Evolutionary conservation across 64 coral and sea anemone genomes (phyloP), one percentile per base, ranked within the genome.

Genomic region (Platygyra sinensis): DNA sequence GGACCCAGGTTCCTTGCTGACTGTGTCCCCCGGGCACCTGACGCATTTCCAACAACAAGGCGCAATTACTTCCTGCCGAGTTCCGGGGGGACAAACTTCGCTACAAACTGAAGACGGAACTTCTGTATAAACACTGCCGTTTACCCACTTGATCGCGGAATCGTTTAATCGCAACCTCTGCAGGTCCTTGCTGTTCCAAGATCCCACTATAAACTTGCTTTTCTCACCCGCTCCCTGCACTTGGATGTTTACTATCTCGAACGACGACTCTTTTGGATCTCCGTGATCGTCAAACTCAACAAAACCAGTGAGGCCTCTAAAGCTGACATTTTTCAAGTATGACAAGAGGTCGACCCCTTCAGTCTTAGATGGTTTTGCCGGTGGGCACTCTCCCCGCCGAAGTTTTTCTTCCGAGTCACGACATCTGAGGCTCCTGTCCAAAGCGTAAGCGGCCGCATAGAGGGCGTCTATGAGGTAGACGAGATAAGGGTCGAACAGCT

Each of bases 11-110:
- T 65, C 27, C 36, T 59, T 46, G 17, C 73, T 78, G 39, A 89
- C 74, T 61, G 87, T 89, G 2, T 50, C 87, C 74, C 74, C 87
- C 19, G 87, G 73, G 13, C 87, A 89, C 8, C 22, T 30, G 9
- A 89, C 38, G 76, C 87, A 89, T 33, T 89, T 74, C 87, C 87
- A 89, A 64, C 87, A 89, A 33, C 87, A 89, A 8, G 51, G 25
- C 39, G 14, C 33, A 36, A 22, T 78, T 14, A 61, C 5, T 19
- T 72, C 61, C 28, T 89, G 74, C 27, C 72, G 30, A 51, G 51
- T 77, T 59, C 87, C 87, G 54, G 74, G 73, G 42, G 30, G 4
- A 63, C 87, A 89, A n/a, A 15, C 46, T 32, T 49, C 30, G 16
- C 30, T 60, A 42, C 87, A 89, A 24, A 72, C 39, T 27, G 86